phyloP scores from a whole-genome alignment of 2,888 invertebrate species.

The Corbicula japonica region DNA sequence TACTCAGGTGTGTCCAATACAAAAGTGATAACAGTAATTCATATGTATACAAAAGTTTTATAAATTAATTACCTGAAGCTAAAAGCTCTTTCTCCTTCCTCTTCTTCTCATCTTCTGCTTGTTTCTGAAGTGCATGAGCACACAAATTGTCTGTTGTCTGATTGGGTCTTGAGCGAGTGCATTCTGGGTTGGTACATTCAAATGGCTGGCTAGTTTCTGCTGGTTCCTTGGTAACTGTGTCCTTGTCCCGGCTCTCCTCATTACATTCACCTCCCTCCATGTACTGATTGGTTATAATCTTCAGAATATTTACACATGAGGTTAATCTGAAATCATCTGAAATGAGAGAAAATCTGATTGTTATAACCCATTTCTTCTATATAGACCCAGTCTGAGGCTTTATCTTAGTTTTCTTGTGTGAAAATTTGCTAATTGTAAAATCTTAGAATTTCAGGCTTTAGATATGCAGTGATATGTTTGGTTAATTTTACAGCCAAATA shows the following conservation, averaged over 20 bases:
- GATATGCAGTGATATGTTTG: no score
- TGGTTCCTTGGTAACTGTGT: conserved; percentile 45
- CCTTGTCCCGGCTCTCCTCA: conserved; percentile 56
- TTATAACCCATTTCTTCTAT: no score
- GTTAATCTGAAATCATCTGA: conserved; percentile 96
- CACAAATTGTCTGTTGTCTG: conserved; percentile 73
- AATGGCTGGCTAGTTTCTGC: conserved; percentile 37
- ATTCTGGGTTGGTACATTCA: conserved; percentile 80
- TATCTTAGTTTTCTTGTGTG: no score
- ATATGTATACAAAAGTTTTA: no score
- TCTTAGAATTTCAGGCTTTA: no score
- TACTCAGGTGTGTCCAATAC: no score
- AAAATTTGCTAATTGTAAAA: no score
- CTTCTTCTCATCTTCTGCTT: conserved; percentile 60
- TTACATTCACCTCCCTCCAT: conserved; percentile 68
- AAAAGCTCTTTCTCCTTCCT: conserved; percentile 51
- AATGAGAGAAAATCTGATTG: conserved; percentile 33
- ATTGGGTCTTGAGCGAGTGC: conserved; percentile 76
- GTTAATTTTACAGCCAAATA: no score
- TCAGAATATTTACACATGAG: conserved; percentile 94
- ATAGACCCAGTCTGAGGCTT: no score
- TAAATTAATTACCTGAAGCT: conserved; percentile 44
- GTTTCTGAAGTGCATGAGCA: conserved; percentile 67
- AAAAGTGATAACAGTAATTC: no score
- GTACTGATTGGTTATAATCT: conserved; percentile 90